Evolutionary conservation across 2,888 invertebrate genomes (phyloP).

Genomic region (Synergus itoensis): DNA sequence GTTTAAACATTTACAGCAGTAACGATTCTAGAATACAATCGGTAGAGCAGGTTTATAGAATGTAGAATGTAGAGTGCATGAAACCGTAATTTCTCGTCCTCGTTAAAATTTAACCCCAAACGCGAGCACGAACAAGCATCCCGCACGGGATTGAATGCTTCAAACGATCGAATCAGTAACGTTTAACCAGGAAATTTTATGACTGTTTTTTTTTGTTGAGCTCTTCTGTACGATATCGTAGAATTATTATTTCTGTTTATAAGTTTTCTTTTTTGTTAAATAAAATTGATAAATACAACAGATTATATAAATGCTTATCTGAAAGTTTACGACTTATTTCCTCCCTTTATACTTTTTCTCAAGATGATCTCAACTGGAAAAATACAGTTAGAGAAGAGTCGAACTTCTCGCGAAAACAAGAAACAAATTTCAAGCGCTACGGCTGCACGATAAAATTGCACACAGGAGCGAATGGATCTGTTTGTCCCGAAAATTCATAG

Average conservation of each 20-base stretch:
- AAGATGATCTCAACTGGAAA: background rate
- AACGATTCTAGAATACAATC: background rate
- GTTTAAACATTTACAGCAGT: background rate
- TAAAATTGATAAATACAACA: too few relatives aligned
- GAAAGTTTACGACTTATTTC: background rate
- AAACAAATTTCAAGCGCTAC: background rate
- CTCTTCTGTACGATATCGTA: background rate
- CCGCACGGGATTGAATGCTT: slow-evolving; percentile 5
- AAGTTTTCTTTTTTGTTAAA: too few relatives aligned
- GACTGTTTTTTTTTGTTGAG: background rate
- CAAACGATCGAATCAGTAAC: background rate
- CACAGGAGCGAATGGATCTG: slow-evolving; percentile 47
- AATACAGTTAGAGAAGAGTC: background rate
- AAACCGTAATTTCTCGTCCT: slow-evolving; percentile 15
- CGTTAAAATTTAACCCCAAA: slow-evolving; percentile 35
- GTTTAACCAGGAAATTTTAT: background rate
- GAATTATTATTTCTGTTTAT: too few relatives aligned
- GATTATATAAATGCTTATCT: too few relatives aligned
- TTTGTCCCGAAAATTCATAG: slow-evolving; percentile 48
- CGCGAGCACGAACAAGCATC: slow-evolving; percentile 27
- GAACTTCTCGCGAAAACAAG: slow-evolving; percentile 17
- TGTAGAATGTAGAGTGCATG: slow-evolving; percentile 36
- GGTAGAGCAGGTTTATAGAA: background rate
- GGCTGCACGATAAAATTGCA: background rate
- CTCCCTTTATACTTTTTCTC: background rate